Conservation (phyloP, 2,797 vertebrate species). For the Halcyon chelicuti region DNA sequence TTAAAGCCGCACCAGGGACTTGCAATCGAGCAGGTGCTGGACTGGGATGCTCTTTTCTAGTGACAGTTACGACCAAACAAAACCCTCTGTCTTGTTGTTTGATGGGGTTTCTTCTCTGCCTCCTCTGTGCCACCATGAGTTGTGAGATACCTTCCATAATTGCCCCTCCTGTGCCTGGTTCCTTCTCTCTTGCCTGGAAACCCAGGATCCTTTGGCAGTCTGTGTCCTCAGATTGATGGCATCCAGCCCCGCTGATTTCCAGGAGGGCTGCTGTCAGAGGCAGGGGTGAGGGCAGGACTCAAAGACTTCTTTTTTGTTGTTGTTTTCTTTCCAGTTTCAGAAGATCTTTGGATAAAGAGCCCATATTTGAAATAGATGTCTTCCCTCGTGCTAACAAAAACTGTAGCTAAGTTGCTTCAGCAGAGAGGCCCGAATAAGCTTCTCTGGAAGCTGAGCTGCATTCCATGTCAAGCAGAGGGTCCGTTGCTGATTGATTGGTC, state of each 20-base stretch:
- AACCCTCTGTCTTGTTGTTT: background rate
- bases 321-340: background rate
- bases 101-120: background rate
- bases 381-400: background rate
- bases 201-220: rapidly evolving
- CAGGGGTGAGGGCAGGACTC: background rate
- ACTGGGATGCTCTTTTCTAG: background rate
- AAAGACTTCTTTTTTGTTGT: too few relatives aligned
- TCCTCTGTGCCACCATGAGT: rapidly evolving
- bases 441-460: background rate
- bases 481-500: background rate
- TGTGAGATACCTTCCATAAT: background rate
- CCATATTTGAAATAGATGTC: background rate
- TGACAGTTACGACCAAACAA: background rate
- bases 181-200: background rate
- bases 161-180: rapidly evolving
- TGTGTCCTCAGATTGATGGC: too few relatives aligned
- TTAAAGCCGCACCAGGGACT: rapidly evolving
- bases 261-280: background rate
- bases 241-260: background rate
- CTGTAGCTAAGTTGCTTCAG: background rate
- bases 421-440: background rate
- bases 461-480: rapidly evolving
- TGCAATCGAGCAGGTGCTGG: rapidly evolving
- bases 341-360: background rate